A percentile compares a stretch with the other conserved stretches of the same genome.
Conservation (phyloP, 2,888 invertebrate genomes). For the Megastigmus dorsalis region DNA sequence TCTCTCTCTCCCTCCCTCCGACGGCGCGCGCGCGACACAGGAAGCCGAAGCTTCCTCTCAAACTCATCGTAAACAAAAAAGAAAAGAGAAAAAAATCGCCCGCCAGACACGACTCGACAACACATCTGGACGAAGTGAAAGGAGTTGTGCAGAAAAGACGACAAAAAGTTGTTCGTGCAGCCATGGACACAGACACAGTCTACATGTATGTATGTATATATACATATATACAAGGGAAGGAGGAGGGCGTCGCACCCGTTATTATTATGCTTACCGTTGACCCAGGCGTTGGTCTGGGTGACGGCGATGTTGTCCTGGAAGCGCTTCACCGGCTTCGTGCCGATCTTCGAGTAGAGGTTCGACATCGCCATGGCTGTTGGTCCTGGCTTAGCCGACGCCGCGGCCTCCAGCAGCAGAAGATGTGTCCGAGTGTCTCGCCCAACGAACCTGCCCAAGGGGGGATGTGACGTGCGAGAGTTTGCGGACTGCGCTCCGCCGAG, state of each 20-base stretch:
- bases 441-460: background rate
- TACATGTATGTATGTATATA: too few relatives aligned
- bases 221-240: too few relatives aligned
- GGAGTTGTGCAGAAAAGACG: too few relatives aligned
- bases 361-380: slow-evolving; percentile 82
- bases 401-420: background rate
- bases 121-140: too few relatives aligned
- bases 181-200: too few relatives aligned
- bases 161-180: too few relatives aligned
- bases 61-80: background rate
- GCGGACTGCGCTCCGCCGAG: background rate
- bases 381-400: too few relatives aligned
- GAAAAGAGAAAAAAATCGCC: background rate
- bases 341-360: slow-evolving; percentile 85
- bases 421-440: background rate
- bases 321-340: slow-evolving; percentile 84
- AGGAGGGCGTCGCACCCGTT: too few relatives aligned
- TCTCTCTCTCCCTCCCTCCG: too few relatives aligned
- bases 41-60: background rate
- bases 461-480: background rate
- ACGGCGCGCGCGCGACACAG: background rate
- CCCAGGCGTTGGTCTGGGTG: slow-evolving; percentile 89
- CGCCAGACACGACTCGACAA: too few relatives aligned
- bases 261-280: slow-evolving; percentile 89
- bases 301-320: slow-evolving; percentile 85